Percentiles rank a stretch among this genome's conserved stretches.
Conservation (phyloP, 1,140 invertebrate genomes). For the Copidosoma floridanum region DNA sequence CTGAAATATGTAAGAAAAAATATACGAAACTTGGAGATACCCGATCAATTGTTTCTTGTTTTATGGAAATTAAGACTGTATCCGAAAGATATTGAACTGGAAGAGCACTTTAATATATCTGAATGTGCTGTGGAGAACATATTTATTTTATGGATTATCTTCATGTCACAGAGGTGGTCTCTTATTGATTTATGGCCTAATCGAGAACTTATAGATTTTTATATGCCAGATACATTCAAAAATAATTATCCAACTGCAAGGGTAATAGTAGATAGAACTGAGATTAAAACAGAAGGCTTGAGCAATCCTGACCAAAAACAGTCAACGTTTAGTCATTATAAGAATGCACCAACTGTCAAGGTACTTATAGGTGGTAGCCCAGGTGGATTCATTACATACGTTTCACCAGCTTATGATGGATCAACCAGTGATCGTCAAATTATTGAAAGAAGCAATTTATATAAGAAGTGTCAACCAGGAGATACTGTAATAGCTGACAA, state of each 20-base stretch:
- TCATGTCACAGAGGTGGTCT: neutral
- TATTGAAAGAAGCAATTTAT: constrained; percentile 4
- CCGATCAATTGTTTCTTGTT: neutral
- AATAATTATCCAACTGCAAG: constrained; percentile 33
- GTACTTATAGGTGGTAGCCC: constrained; percentile 25
- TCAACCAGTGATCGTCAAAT: constrained; percentile 13
- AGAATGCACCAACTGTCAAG: constrained; percentile 35
- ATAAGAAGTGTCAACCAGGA: neutral
- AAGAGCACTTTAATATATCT: neutral
- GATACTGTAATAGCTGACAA: too few relatives aligned
- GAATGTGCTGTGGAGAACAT: neutral
- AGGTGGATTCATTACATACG: neutral
- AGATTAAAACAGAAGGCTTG: too few relatives aligned
- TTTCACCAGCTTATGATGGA: neutral
- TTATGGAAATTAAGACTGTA: neutral
- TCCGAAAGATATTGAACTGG: neutral
- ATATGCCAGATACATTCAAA: constrained; percentile 35
- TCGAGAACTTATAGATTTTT: neutral
- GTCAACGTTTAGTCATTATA: constrained; percentile 38
- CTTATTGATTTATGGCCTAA: neutral
- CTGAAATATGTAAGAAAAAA: neutral
- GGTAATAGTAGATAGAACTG: constrained; percentile 38
- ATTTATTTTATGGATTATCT: neutral
- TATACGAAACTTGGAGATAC: neutral
- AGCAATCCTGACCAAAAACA: constrained; percentile 32